These are phyloP conservation scores for Ernsta delagoae DNA, from an alignment of 2,888 invertebrate species.

Conservation along the genomic window DNA sequence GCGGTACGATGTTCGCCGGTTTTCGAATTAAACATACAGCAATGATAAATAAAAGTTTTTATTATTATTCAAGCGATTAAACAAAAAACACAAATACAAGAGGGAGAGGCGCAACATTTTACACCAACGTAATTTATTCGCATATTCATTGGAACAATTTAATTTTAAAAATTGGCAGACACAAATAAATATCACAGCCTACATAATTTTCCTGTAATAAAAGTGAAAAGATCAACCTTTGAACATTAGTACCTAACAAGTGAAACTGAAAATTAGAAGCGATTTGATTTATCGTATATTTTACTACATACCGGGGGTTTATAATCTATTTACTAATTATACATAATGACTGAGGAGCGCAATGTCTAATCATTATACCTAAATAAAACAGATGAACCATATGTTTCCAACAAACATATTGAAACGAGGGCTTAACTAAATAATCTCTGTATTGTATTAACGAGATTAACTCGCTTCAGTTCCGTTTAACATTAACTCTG, in stretches of 20 bases:
- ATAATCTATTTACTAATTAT: no score
- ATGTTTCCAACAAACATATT: constrained; percentile 13
- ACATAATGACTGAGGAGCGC: constrained; percentile 13
- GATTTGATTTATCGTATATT: constrained; percentile 18
- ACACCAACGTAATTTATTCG: neutral
- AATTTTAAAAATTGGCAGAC: constrained; percentile 4
- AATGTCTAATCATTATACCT: constrained; percentile 18
- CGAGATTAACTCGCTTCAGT: neutral
- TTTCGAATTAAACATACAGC: no score
- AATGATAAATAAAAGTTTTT: no score
- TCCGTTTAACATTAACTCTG: neutral
- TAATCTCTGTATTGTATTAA: neutral
- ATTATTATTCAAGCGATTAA: no score
- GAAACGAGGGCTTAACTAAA: neutral
- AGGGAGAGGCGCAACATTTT: neutral
- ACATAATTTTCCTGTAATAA: neutral
- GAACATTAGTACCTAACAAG: neutral
- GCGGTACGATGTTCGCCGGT: no score
- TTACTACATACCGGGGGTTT: constrained; percentile 16
- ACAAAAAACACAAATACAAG: no score
- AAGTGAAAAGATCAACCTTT: constrained; percentile 21
- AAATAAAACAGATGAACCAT: constrained; percentile 34
- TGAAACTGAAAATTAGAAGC: constrained; percentile 9
- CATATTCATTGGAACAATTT: neutral
- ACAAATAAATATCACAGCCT: neutral